phyloP scores from a whole-genome alignment of 2,113 vertebrate species.

The Lampris megalopsis region DNA sequence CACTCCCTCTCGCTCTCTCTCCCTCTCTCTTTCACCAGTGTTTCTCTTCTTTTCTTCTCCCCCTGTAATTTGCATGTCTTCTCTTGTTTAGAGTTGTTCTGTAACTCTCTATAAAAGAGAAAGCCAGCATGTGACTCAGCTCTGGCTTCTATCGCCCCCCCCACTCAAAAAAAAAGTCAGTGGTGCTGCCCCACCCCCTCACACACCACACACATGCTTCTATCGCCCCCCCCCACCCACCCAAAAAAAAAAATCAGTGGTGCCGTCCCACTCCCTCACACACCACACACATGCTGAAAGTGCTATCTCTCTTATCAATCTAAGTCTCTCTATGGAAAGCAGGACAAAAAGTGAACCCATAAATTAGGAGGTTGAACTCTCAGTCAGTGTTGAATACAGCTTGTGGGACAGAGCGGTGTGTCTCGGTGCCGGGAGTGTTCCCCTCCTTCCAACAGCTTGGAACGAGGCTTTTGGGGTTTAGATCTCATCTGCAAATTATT shows the following conservation, averaged over 20 bases:
- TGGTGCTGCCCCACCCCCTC: constrained; percentile 24
- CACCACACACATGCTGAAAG: neutral
- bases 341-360: neutral
- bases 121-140: constrained; percentile 70
- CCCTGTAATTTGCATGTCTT: constrained; percentile 46
- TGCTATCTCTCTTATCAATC: constrained; percentile 2
- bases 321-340: neutral
- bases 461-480: too few species aligned
- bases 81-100: constrained; percentile 62
- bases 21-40: neutral
- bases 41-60: constrained; percentile 29
- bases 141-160: constrained; percentile 58
- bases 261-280: neutral
- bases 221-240: constrained; percentile 29
- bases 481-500: neutral
- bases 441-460: too few species aligned
- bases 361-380: neutral
- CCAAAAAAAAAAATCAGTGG: constrained; percentile 1
- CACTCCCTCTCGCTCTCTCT: constrained; percentile 10
- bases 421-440: too few species aligned
- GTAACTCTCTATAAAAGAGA: constrained; percentile 66
- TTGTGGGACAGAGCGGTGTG: neutral
- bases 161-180: too few species aligned
- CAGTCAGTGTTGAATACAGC: neutral
- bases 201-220: constrained; percentile 11